Evolutionary conservation across 2,797 vertebrate species (phyloP).

Genomic region (Rhinatrema bivittatum): DNA sequence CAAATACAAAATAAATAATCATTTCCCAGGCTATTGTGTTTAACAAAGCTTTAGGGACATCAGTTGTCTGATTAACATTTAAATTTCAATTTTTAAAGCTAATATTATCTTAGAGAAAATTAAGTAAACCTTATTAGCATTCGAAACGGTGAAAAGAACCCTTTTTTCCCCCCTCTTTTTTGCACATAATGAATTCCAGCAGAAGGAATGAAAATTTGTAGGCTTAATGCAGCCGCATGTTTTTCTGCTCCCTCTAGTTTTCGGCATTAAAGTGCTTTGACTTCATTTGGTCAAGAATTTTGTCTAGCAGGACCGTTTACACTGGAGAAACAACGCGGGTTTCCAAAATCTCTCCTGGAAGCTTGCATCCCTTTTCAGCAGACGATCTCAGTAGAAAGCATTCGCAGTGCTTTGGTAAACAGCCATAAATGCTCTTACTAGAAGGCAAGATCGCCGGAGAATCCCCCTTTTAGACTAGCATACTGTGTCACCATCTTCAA

Average conservation of each 20-base stretch:
- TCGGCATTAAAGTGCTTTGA: neutral
- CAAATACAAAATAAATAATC: conserved; percentile 36
- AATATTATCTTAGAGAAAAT: conserved; percentile 50
- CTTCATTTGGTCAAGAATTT: no score
- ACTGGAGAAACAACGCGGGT: no score
- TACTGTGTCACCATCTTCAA: no score
- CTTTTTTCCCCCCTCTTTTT: conserved; percentile 19
- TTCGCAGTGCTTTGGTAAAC: no score
- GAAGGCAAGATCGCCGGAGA: no score
- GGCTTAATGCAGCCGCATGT: conserved; percentile 4
- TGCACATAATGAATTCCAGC: conserved; percentile 38
- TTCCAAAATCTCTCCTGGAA: no score
- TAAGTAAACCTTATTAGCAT: conserved; percentile 41
- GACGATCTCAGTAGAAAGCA: no score
- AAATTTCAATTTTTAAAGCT: conserved; percentile 37
- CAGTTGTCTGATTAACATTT: conserved; percentile 52
- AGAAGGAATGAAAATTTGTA: conserved; percentile 25
- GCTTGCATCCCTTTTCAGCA: no score
- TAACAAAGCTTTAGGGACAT: conserved; percentile 42
- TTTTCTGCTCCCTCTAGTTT: neutral
- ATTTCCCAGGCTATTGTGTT: conserved; percentile 39
- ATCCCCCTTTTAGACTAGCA: no score
- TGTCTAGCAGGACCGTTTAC: no score
- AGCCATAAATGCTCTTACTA: no score
- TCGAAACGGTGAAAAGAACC: conserved; percentile 33